Percentiles rank a stretch among this genome's conserved stretches.
Evolutionary conservation across 2,797 vertebrate species (phyloP).

Genomic region (Gastrophryne carolinensis): DNA sequence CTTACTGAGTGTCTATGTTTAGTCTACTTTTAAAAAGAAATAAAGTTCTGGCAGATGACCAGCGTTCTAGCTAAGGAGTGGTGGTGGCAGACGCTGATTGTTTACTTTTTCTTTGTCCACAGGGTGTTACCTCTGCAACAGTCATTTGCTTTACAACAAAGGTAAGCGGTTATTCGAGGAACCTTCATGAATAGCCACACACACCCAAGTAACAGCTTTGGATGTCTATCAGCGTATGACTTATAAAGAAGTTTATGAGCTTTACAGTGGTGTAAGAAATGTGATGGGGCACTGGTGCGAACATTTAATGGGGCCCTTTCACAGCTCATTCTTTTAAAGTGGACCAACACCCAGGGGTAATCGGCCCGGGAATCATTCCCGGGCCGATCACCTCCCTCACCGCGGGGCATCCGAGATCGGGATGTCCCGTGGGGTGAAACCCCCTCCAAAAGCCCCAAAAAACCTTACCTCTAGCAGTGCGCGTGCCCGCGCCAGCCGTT

Average conservation of each 20-base stretch:
- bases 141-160: not conserved
- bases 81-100: slow-evolving; percentile 21
- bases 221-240: not conserved
- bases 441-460: too few species aligned
- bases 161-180: not conserved
- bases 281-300: too few species aligned
- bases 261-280: not conserved
- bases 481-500: too few species aligned
- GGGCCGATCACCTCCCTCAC: too few species aligned
- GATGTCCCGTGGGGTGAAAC: too few species aligned
- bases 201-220: slow-evolving; percentile 7
- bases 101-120: slow-evolving; percentile 44
- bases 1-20: not conserved
- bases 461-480: too few species aligned
- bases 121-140: slow-evolving; percentile 37
- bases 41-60: not conserved
- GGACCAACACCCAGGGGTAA: too few species aligned
- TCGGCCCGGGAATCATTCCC: too few species aligned
- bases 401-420: too few species aligned
- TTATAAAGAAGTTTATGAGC: not conserved
- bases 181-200: not conserved
- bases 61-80: slow-evolving; percentile 18
- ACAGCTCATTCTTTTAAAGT: too few species aligned
- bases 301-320: too few species aligned
- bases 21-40: not conserved